A percentile compares a stretch with the other conserved stretches of the same genome.
Conservation (phyloP, 2,113 vertebrate genomes). For the Corydoras sp. region DNA sequence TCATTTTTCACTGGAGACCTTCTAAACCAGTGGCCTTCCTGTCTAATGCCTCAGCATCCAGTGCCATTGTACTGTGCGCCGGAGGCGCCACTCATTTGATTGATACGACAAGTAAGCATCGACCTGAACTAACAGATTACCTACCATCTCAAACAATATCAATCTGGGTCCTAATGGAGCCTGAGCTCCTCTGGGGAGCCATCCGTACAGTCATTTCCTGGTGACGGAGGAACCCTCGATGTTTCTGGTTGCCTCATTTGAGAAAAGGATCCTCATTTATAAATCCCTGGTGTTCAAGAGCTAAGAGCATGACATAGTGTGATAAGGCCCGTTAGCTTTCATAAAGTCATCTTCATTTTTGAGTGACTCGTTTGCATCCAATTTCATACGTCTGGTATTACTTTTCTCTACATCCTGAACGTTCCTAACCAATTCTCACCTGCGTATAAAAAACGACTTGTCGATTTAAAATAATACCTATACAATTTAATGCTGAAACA, state of each 20-base stretch:
- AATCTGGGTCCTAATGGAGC: constrained; percentile 40
- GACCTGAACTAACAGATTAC: constrained; percentile 43
- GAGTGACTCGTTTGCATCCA: constrained; percentile 20
- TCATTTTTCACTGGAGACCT: constrained; percentile 17
- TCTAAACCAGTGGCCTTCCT: constrained; percentile 6
- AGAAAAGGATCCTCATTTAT: constrained; percentile 34
- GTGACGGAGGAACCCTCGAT: constrained; percentile 29
- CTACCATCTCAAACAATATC: constrained; percentile 43
- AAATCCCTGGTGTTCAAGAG: constrained; percentile 17
- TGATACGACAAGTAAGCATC: constrained; percentile 32
- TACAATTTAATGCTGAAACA: background rate
- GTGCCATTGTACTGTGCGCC: constrained; percentile 9
- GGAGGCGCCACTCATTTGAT: constrained; percentile 30
- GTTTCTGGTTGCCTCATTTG: constrained; percentile 34
- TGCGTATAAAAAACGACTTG: background rate
- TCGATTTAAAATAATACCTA: background rate
- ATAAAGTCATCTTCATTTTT: constrained; percentile 25
- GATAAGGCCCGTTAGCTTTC: constrained; percentile 17
- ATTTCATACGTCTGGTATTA: background rate
- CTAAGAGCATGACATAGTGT: constrained; percentile 20
- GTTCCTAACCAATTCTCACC: constrained; percentile 14
- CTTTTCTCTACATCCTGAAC: background rate
- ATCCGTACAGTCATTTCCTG: constrained; percentile 24
- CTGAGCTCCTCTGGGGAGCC: constrained; percentile 25
- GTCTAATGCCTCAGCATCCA: constrained; percentile 23